Evolutionary conservation across 2,113 vertebrate species (phyloP), one percentile per base, ranked within the genome.

Genomic region (Leucosticte australis): DNA sequence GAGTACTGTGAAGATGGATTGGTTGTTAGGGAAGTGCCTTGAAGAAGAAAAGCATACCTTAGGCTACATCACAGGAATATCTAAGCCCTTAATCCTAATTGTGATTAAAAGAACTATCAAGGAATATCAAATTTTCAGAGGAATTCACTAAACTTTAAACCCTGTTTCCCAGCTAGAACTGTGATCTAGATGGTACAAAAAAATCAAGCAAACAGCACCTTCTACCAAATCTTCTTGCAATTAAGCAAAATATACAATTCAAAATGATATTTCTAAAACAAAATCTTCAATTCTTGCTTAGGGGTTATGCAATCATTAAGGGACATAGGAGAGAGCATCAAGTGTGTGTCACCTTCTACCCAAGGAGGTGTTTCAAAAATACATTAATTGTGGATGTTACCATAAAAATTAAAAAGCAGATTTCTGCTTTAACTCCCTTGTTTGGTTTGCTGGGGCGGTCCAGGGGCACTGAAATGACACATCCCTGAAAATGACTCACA

Each of bases 1-100:
- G 76, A 59, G 69, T 31, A 44, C 73, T 68, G 56, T 42, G 65
- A 92, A 96, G 94, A 96, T 92, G 44, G 94, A 94, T 78, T 82
- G 89, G 52, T 89, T 96, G 93, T 75, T 90, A 95, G 83, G 52
- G 42, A 89, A 90, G 69, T 53, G 60, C 56, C 85, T 67, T 81
- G 60, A 89, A 94, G 93, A 96, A 97, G 91, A 96, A 95, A 95
- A 95, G 94, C 91, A 95, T 94, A 91, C 91, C 67, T 81, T 57
- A 74, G 93, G 28, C 80, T 81, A 67, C 37, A 95, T 90, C 94
- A 95, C 92, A 94, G 62, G 88, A 89, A 63, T 79, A 92, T 57
- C 80, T 90, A 96, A 97, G 52, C 71, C 77, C 88, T 96, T 97
- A 95, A 97, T 95, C 90, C 92, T 78, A 86, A 96, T 87, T 87